Base-by-base conservation (phyloP, 2,113 vertebrate species). In the Phalacrocorax pelagicus region DNA sequence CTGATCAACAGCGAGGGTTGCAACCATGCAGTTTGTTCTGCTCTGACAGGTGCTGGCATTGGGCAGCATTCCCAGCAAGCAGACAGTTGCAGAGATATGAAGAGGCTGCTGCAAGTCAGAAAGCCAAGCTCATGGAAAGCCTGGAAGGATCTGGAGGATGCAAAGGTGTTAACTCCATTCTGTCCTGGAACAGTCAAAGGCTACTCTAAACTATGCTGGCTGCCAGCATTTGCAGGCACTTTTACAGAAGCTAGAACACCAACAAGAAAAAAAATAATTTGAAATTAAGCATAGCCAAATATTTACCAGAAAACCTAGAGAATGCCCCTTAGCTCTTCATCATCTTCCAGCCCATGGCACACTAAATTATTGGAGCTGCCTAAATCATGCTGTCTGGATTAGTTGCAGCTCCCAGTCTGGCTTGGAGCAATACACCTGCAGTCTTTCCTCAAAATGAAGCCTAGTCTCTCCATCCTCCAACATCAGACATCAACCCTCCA, bases 71-170 rank as follows among this genome's bases (percentile, higher is more conserved):
- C 91, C 91, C 84, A 69, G 84, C 65, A 72, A 87, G 42, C 73
- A 92, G 59, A 58, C 67, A 95, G 63, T 40, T 52, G 65, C 49
- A 52, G 26, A 81, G 59, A 75, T 67, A 81, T 3, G 24, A 81
- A 89, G 57, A 22, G 36, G 80, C 90, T 90, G 84, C 95, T 80
- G 44, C 30, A 72, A 91, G 62, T 94, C 81, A 96, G 70, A 90
- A 82, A 90, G 78, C 52, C 89, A 85, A 90, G 61, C 30, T 87
- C 78, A 80, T 36, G 47, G 65, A 74, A 84, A 87, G n/a, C 29
- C 58, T 1, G 5, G 90, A 85, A 96, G 54, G 32, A 90, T n/a
- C 42, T 6, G 4, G 46, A 94, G 70, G 71, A 90, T 73, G 78
- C 49, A 85, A 77, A 94, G 49, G 81, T 88, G 87, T 90, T 77